Conservation (phyloP, 2,113 vertebrate genomes). For the Diadophis punctatus region DNA sequence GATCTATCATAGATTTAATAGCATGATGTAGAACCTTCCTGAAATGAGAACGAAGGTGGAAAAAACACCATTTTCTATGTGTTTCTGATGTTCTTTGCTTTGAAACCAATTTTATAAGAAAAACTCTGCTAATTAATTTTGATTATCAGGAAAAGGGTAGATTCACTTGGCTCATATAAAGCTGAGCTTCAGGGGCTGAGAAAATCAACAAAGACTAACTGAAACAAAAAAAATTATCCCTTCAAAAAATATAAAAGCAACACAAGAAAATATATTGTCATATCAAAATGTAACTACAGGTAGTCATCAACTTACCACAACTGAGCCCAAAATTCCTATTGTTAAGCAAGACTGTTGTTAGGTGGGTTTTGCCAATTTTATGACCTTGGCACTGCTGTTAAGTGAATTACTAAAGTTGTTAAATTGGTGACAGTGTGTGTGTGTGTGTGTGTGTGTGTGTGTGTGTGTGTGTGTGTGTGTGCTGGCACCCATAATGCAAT, state of each 20-base stretch:
- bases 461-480: no score
- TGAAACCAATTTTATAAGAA: background rate
- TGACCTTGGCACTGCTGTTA: background rate
- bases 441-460: no score
- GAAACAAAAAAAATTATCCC: background rate
- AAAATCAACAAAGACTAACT: background rate
- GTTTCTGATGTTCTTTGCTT: background rate
- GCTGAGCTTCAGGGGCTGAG: background rate
- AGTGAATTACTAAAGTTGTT: background rate
- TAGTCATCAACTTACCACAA: background rate
- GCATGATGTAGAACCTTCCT: background rate
- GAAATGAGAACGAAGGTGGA: background rate
- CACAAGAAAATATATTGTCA: background rate
- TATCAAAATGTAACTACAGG: background rate
- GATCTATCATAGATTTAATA: background rate
- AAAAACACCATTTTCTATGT: background rate
- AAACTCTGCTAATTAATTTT: constrained; percentile 19
- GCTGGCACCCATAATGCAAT: no score
- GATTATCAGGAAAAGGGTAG: constrained; percentile 1
- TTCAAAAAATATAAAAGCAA: background rate
- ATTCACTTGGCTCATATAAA: background rate
- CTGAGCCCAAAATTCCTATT: background rate
- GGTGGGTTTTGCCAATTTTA: background rate
- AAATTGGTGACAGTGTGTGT: no score
- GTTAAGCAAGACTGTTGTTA: background rate